A percentile compares a stretch with the other conserved stretches of the same genome.
phyloP scores from a whole-genome alignment of 1,140 invertebrate genomes.

The Microvelia longipes region DNA sequence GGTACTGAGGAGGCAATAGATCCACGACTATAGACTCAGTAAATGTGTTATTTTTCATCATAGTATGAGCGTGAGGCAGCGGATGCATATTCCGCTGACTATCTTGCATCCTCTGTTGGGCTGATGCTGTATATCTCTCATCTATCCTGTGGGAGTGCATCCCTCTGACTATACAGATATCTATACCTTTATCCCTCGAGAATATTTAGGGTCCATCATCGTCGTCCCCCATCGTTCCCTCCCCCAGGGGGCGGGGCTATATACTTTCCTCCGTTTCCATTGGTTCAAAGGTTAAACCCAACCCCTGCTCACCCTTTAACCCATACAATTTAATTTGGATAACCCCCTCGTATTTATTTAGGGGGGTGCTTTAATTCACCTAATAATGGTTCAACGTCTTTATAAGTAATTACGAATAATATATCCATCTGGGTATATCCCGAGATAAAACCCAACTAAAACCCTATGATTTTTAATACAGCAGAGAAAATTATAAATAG shows the following conservation, averaged over 20 bases:
- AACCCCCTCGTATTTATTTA: neutral
- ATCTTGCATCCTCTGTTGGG: neutral
- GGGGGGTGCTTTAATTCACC: neutral
- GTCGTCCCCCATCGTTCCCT: neutral
- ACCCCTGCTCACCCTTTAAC: neutral
- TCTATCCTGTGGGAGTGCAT: neutral
- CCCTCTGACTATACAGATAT: neutral
- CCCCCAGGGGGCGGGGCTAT: neutral
- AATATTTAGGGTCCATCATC: neutral
- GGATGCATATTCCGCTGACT: no score
- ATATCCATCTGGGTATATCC: neutral
- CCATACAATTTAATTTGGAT: neutral
- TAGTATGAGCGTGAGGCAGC: neutral
- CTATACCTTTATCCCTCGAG: neutral
- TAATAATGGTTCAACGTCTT: neutral
- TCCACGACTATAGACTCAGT: neutral
- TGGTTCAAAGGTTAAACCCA: neutral
- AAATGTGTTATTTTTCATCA: neutral
- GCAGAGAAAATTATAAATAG: neutral
- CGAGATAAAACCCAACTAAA: neutral
- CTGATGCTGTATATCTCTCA: neutral
- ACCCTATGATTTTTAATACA: neutral
- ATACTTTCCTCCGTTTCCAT: neutral
- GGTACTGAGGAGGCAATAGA: neutral
- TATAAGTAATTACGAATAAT: neutral